Percentiles rank a stretch among this genome's conserved stretches.
These are phyloP conservation scores for Madoqua kirkii DNA, from an alignment of 2,113 vertebrate species.

Conservation along the genomic window DNA sequence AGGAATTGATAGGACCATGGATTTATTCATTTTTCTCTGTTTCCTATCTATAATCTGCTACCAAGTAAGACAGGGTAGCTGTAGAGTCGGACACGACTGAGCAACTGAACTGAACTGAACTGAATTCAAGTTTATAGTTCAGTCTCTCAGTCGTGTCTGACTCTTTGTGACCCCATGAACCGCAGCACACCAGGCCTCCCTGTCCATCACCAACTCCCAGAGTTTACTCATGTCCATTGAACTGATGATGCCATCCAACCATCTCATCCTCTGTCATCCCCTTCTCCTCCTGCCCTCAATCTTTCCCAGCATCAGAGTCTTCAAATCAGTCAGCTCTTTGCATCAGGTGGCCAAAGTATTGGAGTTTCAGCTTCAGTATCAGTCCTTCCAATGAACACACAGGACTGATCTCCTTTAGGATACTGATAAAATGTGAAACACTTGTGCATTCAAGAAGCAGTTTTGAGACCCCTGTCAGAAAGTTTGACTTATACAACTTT, in stretches of 20 bases:
- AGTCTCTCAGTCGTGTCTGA: background rate
- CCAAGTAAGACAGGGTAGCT: background rate
- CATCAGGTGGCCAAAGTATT: background rate
- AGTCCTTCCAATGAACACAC: background rate
- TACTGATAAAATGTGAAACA: background rate
- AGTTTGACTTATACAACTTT: background rate
- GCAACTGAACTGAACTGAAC: too few relatives aligned
- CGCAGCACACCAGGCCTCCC: background rate
- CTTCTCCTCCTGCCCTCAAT: background rate
- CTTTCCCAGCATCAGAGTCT: background rate
- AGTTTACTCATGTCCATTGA: background rate
- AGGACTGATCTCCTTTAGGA: background rate
- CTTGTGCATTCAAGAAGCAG: background rate
- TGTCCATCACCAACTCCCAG: background rate
- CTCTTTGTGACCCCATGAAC: background rate
- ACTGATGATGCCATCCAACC: background rate
- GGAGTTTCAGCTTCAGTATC: background rate
- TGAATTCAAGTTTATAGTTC: background rate
- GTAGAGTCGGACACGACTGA: background rate
- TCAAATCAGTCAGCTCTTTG: background rate
- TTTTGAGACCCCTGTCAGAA: background rate
- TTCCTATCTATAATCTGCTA: background rate
- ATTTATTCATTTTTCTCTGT: conserved; percentile 13
- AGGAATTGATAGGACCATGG: background rate
- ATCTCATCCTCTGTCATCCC: background rate